Evolutionary conservation across 2,113 vertebrate species (phyloP), one percentile per base, ranked within the genome.

Genomic region (Rhombomys opimus): DNA sequence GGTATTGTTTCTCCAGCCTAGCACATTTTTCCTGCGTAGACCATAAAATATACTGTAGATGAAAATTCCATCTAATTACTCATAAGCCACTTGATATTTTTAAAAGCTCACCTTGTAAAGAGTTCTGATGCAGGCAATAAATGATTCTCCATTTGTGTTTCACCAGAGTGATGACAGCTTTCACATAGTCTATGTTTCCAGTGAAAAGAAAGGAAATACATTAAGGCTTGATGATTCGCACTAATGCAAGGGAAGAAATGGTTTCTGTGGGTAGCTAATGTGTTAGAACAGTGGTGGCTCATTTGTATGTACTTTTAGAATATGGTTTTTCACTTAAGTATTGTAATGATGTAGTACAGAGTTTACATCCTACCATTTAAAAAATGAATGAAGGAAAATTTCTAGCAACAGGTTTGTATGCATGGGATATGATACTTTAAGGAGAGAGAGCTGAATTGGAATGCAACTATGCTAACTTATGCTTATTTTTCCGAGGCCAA

Each of bases 271-370:
- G 38, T 68, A 94, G 85, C 77, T 90, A 89, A 89, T 73, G 25
- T 81, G 90, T 68, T 38, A 72, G 68, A 68, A 76, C 76, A 87
- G 78, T 89, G 89, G 6, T 38, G 54, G 15, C 73, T 90, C 54
- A 85, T 78, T 82, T 70, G 5, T 94, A 30, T n/a, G 11, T 75
- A 90, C 15, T 50, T 92, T 90, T 61, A 27, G 23, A 89, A 81
- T 80, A 50, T 68, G n/a, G 22, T 35, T 89, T 93, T 75, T 93
- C 32, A 85, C 32, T 93, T 90, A 93, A 75, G 94, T 75, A 90
- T 2, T 76, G 22, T 67, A 86, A 38, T 17, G 63, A n/a, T 67
- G 13, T 5, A 52, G 27, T 80, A 61, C 17, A 46, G 18, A 76
- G 77, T 78, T 94, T 91, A 25, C 27, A 91, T 89, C 75, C 11